Conservation (phyloP, 2,797 vertebrate species). For the Phaenicophaeus curvirostris region DNA sequence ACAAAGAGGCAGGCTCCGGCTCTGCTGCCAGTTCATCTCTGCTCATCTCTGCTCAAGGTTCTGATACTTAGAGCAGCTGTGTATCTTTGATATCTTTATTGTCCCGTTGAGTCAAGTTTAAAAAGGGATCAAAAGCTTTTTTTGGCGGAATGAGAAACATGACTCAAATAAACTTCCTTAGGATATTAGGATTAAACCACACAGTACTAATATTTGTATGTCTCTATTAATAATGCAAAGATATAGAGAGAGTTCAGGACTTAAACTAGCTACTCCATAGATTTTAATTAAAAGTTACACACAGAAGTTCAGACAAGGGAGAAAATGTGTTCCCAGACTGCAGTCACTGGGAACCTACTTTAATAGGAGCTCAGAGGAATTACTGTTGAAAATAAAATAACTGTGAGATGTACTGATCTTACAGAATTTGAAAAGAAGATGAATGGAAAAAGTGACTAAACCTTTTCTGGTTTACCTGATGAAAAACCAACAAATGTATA, state of each 20-base stretch:
- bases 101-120: neutral
- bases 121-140: neutral
- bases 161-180: neutral
- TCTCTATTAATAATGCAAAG: neutral
- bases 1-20: accelerated
- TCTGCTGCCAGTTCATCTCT: neutral
- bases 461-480: neutral
- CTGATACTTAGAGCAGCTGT: accelerated
- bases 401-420: neutral
- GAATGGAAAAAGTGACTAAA: constrained; percentile 1
- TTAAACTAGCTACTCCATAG: neutral
- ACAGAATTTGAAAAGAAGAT: neutral
- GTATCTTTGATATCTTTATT: neutral
- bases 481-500: neutral
- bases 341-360: neutral
- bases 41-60: neutral
- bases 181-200: neutral
- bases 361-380: neutral
- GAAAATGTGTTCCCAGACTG: neutral
- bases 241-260: neutral
- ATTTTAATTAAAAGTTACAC: neutral
- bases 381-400: neutral
- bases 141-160: neutral
- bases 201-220: neutral
- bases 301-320: neutral